Evolutionary conservation across 2,797 vertebrate species (phyloP).

Genomic region (Crenuchus spilurus): DNA sequence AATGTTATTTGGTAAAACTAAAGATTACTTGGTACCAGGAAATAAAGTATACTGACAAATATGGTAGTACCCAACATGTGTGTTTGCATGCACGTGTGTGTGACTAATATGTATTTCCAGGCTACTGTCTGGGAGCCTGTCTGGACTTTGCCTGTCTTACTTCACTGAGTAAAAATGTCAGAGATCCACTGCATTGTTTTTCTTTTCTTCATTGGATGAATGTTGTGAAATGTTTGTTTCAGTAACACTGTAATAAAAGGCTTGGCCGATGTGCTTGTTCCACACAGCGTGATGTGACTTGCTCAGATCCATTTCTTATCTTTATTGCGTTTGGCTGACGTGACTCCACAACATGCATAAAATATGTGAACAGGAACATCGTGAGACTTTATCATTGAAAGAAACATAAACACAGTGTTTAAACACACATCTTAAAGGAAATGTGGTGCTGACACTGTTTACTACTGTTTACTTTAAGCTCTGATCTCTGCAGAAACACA

Average conservation of each 20-base stretch:
- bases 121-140: conserved; percentile 48
- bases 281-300: conserved; percentile 43
- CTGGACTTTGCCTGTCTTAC: conserved; percentile 45
- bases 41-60: too few species aligned
- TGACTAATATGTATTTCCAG: conserved; percentile 47
- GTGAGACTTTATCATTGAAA: not conserved
- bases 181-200: conserved; percentile 12
- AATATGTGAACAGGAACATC: not conserved
- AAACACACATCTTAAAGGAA: too few species aligned
- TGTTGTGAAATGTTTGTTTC: conserved; percentile 46
- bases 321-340: conserved; percentile 24
- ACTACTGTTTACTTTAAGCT: too few species aligned
- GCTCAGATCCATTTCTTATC: conserved; percentile 38
- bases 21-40: too few species aligned
- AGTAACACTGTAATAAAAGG: conserved; percentile 42
- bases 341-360: not conserved
- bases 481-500: too few species aligned
- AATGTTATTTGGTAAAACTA: too few species aligned
- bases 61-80: too few species aligned
- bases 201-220: conserved; percentile 5
- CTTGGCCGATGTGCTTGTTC: conserved; percentile 28
- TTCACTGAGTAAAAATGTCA: conserved; percentile 48
- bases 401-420: not conserved
- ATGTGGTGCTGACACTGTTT: too few species aligned
- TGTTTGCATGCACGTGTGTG: conserved; percentile 1